Evolutionary conservation across 1,140 invertebrate genomes (phyloP), one percentile per base, ranked within the genome.

Genomic region (Neodiprion lecontei): DNA sequence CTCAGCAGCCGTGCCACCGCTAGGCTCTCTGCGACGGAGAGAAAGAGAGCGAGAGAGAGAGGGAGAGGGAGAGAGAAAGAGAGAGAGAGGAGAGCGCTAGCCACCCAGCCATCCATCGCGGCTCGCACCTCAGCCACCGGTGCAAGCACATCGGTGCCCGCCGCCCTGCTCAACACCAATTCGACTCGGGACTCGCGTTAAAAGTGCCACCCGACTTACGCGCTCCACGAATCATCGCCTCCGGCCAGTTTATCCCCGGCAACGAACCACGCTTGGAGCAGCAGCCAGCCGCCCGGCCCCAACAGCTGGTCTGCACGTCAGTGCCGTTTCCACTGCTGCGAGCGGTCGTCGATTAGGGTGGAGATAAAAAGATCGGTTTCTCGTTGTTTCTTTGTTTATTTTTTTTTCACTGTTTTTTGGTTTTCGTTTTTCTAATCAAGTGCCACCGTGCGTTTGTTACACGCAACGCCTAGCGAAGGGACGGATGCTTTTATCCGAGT

Each of bases 171-270:
- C 75, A 76, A 81, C 79, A 78, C 78, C 75, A 74, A 77, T 76
- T 61, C 28, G 78, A 80, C 68, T 23, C 68, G 21, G 47, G 50
- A 68, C 82, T 81, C 84, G 80, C 80, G 78, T 77, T 14, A 69
- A 69, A 69, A 69, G 67, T 69, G 67, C 67, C 67, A 69, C 67
- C 61, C 21, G 21, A 47, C 11, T 69, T 69, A 69, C 67, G 67
- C 78, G 80, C 80, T 76, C 78, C 76, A 76, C 72, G 77, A 75
- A 77, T 80, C 76, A 79, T 75, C 73, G 76, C 77, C 70, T 74
- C 70, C 78, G 79, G 84, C 78, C 85, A 86, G 85, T 87, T 87
- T 79, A 79, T 86, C 85, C 80, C 84, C 84, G 84, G 83, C 82
- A 12, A 82, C 82, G 82, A 84, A 83, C 77, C 76, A 79, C 77